Evolutionary conservation across 2,797 vertebrate species (phyloP), one percentile per base, ranked within the genome.

Genomic region (Brachymystax lenok): DNA sequence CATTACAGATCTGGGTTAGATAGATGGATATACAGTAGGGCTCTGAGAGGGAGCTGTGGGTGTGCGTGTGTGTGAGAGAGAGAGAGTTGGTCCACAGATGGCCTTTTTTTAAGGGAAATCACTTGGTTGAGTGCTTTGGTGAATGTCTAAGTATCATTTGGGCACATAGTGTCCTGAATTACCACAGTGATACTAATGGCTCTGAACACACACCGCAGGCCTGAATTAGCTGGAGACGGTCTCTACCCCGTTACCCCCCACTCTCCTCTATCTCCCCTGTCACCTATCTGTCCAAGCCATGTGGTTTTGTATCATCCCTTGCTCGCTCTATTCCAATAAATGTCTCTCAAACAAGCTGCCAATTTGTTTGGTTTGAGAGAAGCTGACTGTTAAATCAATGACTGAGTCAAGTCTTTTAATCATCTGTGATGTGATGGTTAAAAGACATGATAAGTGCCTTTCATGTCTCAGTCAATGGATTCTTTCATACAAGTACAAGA

Each of bases 161-260:
- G 85, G 63, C 84, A 85, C 84, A 89, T 89, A 85, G 80, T 82
- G 80, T 76, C 81, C 86, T 76, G 80, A 89, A 88, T 86, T 87
- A 87, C 84, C 82, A 80, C 81, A 84, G 86, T 75, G 83, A 80
- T 83, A 84, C 84, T 85, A 87, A 87, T 82, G 80, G 81, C 79
- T 74, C 71, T 28, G 28, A 28, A 28, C 28, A 28, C 28, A 28
- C 28, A 28, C 28, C 28, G 2, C 28, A 28, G 28, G 28, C 61
- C 3, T 71, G 74, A 85, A 89, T 85, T 79, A 85, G 82, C 80
- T 80, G 72, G 76, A 28, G 17, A 46, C 40, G 12, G 2, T 46
- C 40, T 46, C 12, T 46, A 12, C 10, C 40, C 40, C 10, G 10
- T 46, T 46, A 46, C 40, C 40, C 40, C 40, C 40, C 40, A 46